Evolutionary conservation across 35 echinoderm and acorn worm genomes (phyloP), one percentile per base, ranked within the genome.

Genomic region (Ophiothrix spiculata): DNA sequence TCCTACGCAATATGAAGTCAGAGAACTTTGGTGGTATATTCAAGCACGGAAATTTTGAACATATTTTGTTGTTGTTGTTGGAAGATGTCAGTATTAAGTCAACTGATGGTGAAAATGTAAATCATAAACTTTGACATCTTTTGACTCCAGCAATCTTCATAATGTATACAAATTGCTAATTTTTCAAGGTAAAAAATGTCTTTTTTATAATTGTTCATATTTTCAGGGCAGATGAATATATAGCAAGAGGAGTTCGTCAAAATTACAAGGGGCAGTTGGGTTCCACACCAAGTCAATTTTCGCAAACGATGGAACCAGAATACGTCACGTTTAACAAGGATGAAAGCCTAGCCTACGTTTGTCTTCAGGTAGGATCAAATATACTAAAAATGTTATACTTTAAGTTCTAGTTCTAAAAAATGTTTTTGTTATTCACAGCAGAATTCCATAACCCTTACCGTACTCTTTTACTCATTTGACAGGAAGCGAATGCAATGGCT

Each of bases 241-340:
- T 87, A 31, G 39, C 33, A 29, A 87, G 38, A 45, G 85, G 91
- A n/a, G 88, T 97, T 17, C 84, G 95, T 40, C 81, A 81, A 25
- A 87, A 87, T 8, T 97, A 93, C 79, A 86, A 77, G 38, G 95
- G 95, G 29, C 36, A 97, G 34, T 39, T 97, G 4, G 69, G 83
- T 19, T 23, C 37, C 16, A 76, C 31, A 33, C 15, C 19, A 23
- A 81, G 80, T 39, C 93, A 56, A 0, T 90, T 97, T 38, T 87
- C 95, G 11, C 95, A 97, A 76, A 93, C 87, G 78, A 25, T 97
- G 33, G 95, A 97, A 84, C 95, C 95, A 41, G 95, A 97, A 85
- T 93, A 93, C 64, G 64, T 92, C 39, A 87, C 95, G 0, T 90
- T 88, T 31, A 97, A 84, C 40, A 33, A 39, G 10, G 88, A 97